Percentiles rank a stretch among this genome's conserved stretches.
Conservation (phyloP, 2,797 vertebrate species). For the Oryzias dopingdopingensis region DNA sequence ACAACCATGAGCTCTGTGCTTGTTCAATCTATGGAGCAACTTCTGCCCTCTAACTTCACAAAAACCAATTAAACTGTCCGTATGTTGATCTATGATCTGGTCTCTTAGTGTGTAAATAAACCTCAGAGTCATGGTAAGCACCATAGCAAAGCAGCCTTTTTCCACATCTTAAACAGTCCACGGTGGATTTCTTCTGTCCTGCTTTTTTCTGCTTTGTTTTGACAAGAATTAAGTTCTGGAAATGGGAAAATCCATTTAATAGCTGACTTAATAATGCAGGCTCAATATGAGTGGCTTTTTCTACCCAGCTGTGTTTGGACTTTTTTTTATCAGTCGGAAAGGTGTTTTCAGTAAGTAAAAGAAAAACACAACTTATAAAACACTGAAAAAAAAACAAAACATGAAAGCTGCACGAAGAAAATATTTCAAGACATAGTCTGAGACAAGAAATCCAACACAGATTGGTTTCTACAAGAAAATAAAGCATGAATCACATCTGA, state of each 20-base stretch:
- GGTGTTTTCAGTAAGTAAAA: slow-evolving; percentile 18
- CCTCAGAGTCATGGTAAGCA: slow-evolving; percentile 26
- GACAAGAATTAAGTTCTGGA: slow-evolving; percentile 41
- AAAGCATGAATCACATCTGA: neutral
- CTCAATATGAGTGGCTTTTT: slow-evolving; percentile 30
- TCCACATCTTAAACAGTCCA: slow-evolving; percentile 1
- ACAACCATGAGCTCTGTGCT: slow-evolving; percentile 36
- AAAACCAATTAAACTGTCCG: slow-evolving; percentile 52
- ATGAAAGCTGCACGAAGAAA: slow-evolving; percentile 22
- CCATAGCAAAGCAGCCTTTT: slow-evolving; percentile 19
- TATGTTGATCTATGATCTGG: slow-evolving; percentile 39
- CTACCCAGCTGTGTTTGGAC: slow-evolving; percentile 27
- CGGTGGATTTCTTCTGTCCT: slow-evolving; percentile 22
- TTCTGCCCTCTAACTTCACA: slow-evolving; percentile 29
- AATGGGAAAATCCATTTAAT: slow-evolving; percentile 58
- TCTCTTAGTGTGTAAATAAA: slow-evolving; percentile 21
- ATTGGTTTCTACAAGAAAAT: neutral
- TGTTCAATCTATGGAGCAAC: slow-evolving; percentile 38
- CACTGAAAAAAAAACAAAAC: neutral
- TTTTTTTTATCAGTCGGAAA: slow-evolving; percentile 19
- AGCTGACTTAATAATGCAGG: slow-evolving; percentile 29
- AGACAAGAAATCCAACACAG: slow-evolving; percentile 3
- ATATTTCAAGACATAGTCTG: slow-evolving; percentile 24
- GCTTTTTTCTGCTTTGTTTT: slow-evolving; percentile 30
- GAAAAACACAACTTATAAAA: slow-evolving; percentile 1